phyloP scores from a whole-genome alignment of 37 sponge, comb jelly and placozoan species.

The Amphimedon queenslandica region DNA sequence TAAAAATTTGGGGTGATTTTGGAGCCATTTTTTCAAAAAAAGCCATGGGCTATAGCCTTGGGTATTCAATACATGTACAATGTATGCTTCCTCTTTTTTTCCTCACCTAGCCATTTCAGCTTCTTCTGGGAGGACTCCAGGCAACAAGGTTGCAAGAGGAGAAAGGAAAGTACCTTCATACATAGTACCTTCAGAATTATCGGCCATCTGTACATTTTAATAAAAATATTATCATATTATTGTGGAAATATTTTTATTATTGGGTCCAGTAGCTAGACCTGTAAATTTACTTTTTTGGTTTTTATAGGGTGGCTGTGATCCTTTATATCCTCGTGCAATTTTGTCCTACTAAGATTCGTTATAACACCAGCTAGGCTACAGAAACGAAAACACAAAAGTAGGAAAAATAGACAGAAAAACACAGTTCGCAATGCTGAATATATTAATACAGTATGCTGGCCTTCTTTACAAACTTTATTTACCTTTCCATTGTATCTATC shows the following conservation, averaged over 20 bases:
- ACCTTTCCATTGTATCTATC: slow-evolving; percentile 49
- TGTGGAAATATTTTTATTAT: neutral
- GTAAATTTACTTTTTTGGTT: neutral
- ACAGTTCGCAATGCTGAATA: too few species aligned
- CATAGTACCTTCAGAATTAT: neutral
- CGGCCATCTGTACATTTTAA: neutral
- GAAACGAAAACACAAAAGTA: neutral
- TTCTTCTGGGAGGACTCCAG: slow-evolving; percentile 50
- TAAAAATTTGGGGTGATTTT: too few species aligned
- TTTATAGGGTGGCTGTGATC: neutral
- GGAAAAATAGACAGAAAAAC: neutral
- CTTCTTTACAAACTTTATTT: too few species aligned
- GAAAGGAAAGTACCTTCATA: slow-evolving; percentile 57
- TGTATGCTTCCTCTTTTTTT: too few species aligned
- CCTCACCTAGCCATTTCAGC: slow-evolving; percentile 33
- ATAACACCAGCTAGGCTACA: neutral
- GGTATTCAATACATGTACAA: too few species aligned
- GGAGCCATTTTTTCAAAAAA: too few species aligned
- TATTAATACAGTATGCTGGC: too few species aligned
- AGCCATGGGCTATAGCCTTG: too few species aligned
- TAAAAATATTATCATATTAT: neutral
- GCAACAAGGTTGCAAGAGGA: slow-evolving; percentile 54
- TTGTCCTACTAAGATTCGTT: neutral
- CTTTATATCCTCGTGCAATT: neutral
- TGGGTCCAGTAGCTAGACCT: neutral